A percentile compares a stretch with the other conserved stretches of the same genome.
phyloP scores from a whole-genome alignment of 1,140 invertebrate species.

The Oscheius sp. region DNA sequence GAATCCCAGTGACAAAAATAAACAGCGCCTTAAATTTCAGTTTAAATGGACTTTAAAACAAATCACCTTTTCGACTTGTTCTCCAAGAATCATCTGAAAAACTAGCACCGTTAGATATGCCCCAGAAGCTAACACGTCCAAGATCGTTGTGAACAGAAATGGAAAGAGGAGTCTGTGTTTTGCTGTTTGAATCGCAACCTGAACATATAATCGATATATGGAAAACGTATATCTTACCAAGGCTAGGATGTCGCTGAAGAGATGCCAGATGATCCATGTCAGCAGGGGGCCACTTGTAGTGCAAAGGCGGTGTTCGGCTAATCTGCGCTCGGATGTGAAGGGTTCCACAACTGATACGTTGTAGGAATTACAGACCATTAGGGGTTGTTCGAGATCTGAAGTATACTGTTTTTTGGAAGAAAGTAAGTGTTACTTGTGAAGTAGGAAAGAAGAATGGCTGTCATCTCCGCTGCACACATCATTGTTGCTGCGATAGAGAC shows the following conservation, averaged over 20 bases:
- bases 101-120: neutral
- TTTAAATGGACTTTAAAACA: neutral
- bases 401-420: neutral
- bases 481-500: neutral
- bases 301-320: neutral
- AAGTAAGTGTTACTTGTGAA: neutral
- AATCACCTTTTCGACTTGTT: neutral
- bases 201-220: neutral
- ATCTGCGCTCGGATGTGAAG: neutral
- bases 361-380: neutral
- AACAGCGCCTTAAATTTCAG: neutral
- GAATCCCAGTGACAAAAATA: neutral
- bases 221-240: neutral
- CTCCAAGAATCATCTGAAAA: neutral
- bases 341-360: neutral
- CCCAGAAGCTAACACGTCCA: neutral
- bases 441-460: neutral
- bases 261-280: neutral
- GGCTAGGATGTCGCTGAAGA: neutral
- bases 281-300: neutral
- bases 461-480: neutral
- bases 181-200: neutral
- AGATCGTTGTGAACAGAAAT: neutral
- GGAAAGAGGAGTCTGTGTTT: neutral
- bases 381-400: neutral